Evolutionary conservation across 2,797 vertebrate genomes (phyloP), one percentile per base, ranked within the genome.

Genomic region (Poeciliopsis gracilis): DNA sequence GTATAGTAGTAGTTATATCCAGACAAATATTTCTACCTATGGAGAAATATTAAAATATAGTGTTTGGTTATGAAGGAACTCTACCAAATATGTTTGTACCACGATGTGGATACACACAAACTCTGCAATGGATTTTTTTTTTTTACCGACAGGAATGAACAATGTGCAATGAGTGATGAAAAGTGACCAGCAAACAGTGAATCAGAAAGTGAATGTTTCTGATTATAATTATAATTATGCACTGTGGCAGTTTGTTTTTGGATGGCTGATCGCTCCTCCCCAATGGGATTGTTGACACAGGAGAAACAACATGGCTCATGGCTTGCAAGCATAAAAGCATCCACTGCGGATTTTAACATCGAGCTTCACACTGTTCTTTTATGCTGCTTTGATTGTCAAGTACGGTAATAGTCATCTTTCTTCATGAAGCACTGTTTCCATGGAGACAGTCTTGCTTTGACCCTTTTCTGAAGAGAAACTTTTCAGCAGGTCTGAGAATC

Each of bases 241-340:
- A 10, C 15, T 23, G 36, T 23, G 36, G 63, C 36, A 23, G 63
- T 41, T 38, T 38, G 33, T 18, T 38, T 38, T 20, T 41, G 63
- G 33, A 57, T 18, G 75, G 76, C 59, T 18, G 73, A 77, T 78
- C 8, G 16, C 67, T 57, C 28, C 10, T 51, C 45, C 75, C 76
- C 70, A 51, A 45, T 59, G 72, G 84, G 80, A 69, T 4, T 72
- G 78, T 82, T 83, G 76, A 86, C 77, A 76, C 46, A 15, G 28
- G 45, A 72, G 28, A 77, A 84, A 82, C 61, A 81, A 78, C 75
- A 78, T 77, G 72, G 61, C 75, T 77, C 4, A 7, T 30, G 72
- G 76, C n/a, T 77, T 76, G 47, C 67, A 59, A 59, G 77, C 78
- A 4, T 49, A 49, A 74, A 85, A 74, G 23, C 63, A 41, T 25